Evolutionary conservation across 2,888 invertebrate genomes (phyloP).

Genomic region (Temnothorax rugatulus): DNA sequence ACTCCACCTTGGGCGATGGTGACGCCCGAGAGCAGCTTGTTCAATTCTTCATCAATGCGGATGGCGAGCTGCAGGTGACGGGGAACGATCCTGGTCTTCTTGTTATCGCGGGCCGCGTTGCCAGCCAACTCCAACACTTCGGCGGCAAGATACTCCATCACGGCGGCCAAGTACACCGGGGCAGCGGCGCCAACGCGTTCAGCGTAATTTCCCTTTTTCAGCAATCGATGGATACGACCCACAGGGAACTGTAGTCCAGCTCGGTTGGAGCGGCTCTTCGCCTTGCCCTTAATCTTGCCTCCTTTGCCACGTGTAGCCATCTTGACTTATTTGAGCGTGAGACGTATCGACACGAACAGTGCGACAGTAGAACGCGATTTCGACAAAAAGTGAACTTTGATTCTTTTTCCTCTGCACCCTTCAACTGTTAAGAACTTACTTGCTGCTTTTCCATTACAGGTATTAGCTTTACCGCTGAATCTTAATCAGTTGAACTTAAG

Average conservation of each 20-base stretch:
- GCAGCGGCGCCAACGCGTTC: slow-evolving; percentile 88
- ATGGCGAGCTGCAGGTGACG: slow-evolving; percentile 89
- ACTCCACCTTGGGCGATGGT: slow-evolving; percentile 95
- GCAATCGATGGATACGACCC: slow-evolving; percentile 88
- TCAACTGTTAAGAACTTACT: too few relatives aligned
- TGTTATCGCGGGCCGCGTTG: slow-evolving; percentile 90
- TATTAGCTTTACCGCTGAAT: too few relatives aligned
- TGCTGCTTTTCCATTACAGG: too few relatives aligned
- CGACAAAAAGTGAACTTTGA: too few relatives aligned
- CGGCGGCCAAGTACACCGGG: slow-evolving; percentile 88
- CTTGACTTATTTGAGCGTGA: not conserved
- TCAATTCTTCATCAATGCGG: slow-evolving; percentile 94
- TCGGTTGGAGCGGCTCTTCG: slow-evolving; percentile 87
- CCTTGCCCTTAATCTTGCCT: slow-evolving; percentile 86
- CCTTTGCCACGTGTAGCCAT: slow-evolving; percentile 80
- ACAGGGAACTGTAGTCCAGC: slow-evolving; percentile 89
- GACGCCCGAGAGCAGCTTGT: slow-evolving; percentile 91
- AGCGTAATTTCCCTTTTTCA: slow-evolving; percentile 89
- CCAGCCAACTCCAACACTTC: slow-evolving; percentile 91
- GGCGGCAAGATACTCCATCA: slow-evolving; percentile 90
- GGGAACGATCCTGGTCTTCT: slow-evolving; percentile 87
- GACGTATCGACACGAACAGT: not conserved
- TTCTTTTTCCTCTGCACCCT: too few relatives aligned
- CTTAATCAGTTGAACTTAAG: too few relatives aligned
- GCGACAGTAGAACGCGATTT: not conserved